Percentiles rank a stretch among this genome's conserved stretches.
Evolutionary conservation across 2,113 vertebrate species (phyloP).

Genomic region (Ictalurus furcatus): DNA sequence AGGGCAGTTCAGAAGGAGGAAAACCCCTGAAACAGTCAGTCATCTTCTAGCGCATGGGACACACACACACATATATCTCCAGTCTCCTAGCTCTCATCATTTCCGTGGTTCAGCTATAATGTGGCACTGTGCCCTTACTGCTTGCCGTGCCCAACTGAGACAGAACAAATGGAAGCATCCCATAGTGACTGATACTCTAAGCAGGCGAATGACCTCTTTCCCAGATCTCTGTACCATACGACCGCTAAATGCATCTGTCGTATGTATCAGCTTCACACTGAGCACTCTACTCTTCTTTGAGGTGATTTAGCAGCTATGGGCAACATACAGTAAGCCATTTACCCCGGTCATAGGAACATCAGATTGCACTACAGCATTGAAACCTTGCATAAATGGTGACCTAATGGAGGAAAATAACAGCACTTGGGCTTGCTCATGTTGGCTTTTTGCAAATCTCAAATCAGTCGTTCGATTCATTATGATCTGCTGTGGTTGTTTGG

Average conservation of each 20-base stretch:
- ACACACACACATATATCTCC: conserved; percentile 38
- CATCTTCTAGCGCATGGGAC: conserved; percentile 41
- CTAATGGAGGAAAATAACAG: conserved; percentile 5
- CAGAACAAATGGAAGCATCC: conserved; percentile 40
- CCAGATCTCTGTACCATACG: conserved; percentile 35
- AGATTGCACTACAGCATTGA: conserved; percentile 60
- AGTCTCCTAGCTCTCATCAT: conserved; percentile 47
- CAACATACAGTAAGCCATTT: conserved; percentile 73
- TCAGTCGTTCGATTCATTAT: neutral
- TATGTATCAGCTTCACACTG: conserved; percentile 69
- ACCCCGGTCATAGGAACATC: conserved; percentile 60
- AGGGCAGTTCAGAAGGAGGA: conserved; percentile 74
- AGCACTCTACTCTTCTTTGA: conserved; percentile 70
- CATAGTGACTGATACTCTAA: conserved; percentile 49
- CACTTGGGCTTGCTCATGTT: neutral
- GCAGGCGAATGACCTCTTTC: conserved; percentile 29
- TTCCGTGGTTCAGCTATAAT: conserved; percentile 39
- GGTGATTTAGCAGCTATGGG: conserved; percentile 68
- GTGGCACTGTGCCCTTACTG: conserved; percentile 41
- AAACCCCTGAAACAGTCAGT: conserved; percentile 62
- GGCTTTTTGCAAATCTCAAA: neutral
- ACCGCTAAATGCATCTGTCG: conserved; percentile 47
- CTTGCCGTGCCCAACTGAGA: conserved; percentile 39
- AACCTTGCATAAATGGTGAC: conserved; percentile 6
- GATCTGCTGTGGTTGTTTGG: neutral